phyloP scores from a whole-genome alignment of 2,113 vertebrate species.

The Dipodomys merriami region DNA sequence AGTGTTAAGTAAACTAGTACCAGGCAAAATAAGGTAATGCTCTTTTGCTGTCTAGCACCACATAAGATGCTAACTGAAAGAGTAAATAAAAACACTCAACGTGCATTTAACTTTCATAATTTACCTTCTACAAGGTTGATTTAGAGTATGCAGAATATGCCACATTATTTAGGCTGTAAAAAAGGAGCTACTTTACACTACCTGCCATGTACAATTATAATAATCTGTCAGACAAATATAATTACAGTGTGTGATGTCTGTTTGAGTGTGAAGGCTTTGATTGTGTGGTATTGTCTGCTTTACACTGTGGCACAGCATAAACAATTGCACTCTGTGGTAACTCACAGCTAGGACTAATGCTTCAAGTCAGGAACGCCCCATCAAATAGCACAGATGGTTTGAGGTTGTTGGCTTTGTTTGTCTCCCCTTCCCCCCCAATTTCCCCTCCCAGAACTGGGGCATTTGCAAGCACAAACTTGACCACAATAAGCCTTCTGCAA shows the following conservation, averaged over 20 bases:
- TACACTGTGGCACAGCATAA: conserved; percentile 85
- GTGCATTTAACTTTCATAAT: conserved; percentile 78
- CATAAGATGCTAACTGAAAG: conserved; percentile 77
- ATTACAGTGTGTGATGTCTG: conserved; percentile 88
- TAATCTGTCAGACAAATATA: conserved; percentile 89
- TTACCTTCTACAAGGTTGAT: conserved; percentile 74
- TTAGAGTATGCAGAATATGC: conserved; percentile 73
- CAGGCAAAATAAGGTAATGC: conserved; percentile 75
- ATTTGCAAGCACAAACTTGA: conserved; percentile 84
- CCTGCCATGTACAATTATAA: conserved; percentile 87
- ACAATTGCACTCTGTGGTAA: conserved; percentile 85
- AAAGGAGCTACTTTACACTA: conserved; percentile 80
- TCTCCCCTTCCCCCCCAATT: not conserved
- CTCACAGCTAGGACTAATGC: conserved; percentile 82
- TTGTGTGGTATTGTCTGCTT: conserved; percentile 86
- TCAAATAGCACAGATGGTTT: conserved; percentile 74
- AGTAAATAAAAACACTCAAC: conserved; percentile 79
- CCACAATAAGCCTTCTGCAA: conserved; percentile 67
- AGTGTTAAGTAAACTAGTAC: conserved; percentile 73
- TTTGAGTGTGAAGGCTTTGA: conserved; percentile 87
- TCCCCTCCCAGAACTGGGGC: not conserved
- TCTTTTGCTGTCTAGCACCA: conserved; percentile 77
- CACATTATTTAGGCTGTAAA: conserved; percentile 82
- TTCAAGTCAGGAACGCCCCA: conserved; percentile 81
- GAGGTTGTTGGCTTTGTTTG: conserved; percentile 72